Evolutionary conservation across 2,113 vertebrate species (phyloP), one percentile per base, ranked within the genome.

Genomic region (Terrapene triunguis): DNA sequence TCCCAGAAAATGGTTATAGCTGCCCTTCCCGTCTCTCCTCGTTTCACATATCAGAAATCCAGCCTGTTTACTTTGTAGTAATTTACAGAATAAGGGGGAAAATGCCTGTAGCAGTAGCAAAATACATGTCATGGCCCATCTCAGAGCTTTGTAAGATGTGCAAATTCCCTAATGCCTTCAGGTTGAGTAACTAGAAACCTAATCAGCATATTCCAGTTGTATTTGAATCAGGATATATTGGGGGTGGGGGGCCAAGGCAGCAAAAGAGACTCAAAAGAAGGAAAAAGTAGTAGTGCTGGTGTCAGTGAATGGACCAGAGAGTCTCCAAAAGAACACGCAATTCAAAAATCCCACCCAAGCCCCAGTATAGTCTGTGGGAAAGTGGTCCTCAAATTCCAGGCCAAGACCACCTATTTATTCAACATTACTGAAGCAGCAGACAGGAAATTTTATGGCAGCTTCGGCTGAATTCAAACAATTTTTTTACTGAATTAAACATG

Each of bases 81-180:
- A 42, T 74, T 74, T 74, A 42, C 38, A 74, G 69, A 42, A 42
- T 22, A 47, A 95, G 90, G 32, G 93, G 79, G 78, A 95, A 95
- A 96, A n/a, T 42, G 96, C 95, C 96, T 95, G 89, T 94, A 97
- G 97, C 95, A 89, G n/a, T 27, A 91, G 86, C 79, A 93, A 29
- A 89, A 19, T 83, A 84, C 95, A 81, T 91, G 97, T 97, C 89
- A 89, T 89, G 96, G 95, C 96, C 76, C 85, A 97, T 97, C 92
- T 88, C 85, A 57, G 51, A 95, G 92, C 84, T 88, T 84, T 90
- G 81, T 78, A 96, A 97, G 87, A 96, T 89, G 87, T 96, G 91
- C 74, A 96, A 85, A 96, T 97, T 96, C 93, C 93, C 90, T 78
- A 81, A 14, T 90, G 96, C 96, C 96, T 97, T 93, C 91, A 97